These are phyloP conservation scores for Drosophila nigritarsus DNA, from an alignment of 2,888 invertebrate species.

Conservation along the genomic window DNA sequence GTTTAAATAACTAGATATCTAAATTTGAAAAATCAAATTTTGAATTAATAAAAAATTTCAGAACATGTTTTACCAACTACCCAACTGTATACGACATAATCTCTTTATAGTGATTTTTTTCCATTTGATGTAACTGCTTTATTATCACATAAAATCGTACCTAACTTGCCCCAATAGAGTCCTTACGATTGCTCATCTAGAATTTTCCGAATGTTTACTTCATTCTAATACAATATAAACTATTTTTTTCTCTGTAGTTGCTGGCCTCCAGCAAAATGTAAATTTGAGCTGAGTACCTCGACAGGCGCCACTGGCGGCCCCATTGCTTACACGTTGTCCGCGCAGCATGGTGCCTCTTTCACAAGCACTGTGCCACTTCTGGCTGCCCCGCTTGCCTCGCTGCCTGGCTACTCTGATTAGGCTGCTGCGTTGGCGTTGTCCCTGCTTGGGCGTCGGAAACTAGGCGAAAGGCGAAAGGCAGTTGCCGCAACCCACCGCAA, in stretches of 20 bases:
- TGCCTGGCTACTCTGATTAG: slow-evolving; percentile 58
- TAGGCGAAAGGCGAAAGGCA: slow-evolving; percentile 3
- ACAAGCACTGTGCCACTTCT: slow-evolving; percentile 4
- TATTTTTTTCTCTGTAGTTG: slow-evolving; percentile 1
- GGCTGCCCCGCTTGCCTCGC: not conserved
- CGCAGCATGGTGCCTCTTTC: slow-evolving; percentile 55
- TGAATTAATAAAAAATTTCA: not conserved
- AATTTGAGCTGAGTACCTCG: slow-evolving; percentile 51
- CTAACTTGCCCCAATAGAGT: not conserved
- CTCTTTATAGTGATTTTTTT: not conserved
- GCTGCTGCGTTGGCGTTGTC: slow-evolving; percentile 30
- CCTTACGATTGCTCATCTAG: not conserved
- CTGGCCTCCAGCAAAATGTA: slow-evolving; percentile 53
- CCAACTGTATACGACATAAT: too few species aligned
- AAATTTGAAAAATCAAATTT: not conserved
- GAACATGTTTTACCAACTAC: not conserved
- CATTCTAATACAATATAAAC: not conserved
- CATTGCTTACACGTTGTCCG: slow-evolving; percentile 64
- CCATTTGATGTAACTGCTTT: not conserved
- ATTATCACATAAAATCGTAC: not conserved
- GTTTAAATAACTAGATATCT: not conserved
- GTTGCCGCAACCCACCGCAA: slow-evolving; percentile 49
- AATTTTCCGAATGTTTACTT: not conserved
- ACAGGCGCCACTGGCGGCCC: slow-evolving; percentile 39
- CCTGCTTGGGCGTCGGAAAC: slow-evolving; percentile 19